Evolutionary conservation across 2,113 vertebrate genomes (phyloP).

Genomic region (Notarius lentiginosus): DNA sequence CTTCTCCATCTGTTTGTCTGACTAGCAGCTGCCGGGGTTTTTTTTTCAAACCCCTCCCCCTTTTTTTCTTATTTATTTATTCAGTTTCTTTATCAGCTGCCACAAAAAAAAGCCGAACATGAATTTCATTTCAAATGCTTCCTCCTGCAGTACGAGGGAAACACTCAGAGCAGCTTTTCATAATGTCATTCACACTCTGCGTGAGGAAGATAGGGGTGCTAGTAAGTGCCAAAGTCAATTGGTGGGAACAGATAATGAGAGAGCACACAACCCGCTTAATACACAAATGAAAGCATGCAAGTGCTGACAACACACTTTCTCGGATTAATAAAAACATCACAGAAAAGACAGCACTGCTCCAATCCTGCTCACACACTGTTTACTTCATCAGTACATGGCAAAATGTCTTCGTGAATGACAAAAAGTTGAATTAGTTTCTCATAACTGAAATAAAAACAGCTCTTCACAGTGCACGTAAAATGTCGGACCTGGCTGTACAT

Average conservation of each 20-base stretch:
- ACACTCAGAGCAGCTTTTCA: slow-evolving; percentile 54
- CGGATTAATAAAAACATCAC: slow-evolving; percentile 47
- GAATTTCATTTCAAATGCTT: slow-evolving; percentile 36
- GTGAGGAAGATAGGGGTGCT: slow-evolving; percentile 50
- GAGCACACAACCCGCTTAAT: slow-evolving; percentile 48
- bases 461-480: not conserved
- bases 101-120: slow-evolving; percentile 20
- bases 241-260: slow-evolving; percentile 60
- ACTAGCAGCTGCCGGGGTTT: not conserved
- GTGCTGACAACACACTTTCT: slow-evolving; percentile 45
- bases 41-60: no score
- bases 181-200: slow-evolving; percentile 55
- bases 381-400: not conserved
- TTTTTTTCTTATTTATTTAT: slow-evolving; percentile 13
- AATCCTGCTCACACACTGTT: slow-evolving; percentile 2
- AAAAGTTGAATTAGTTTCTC: not conserved
- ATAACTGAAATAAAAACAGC: not conserved
- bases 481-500: not conserved
- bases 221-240: slow-evolving; percentile 52
- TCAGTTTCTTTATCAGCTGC: slow-evolving; percentile 16
- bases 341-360: slow-evolving; percentile 27
- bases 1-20: not conserved
- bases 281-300: slow-evolving; percentile 26
- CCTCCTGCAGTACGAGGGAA: slow-evolving; percentile 44
- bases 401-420: not conserved